A percentile compares a stretch with the other conserved stretches of the same genome.
These are phyloP conservation scores for Coccyzus lansbergi DNA, from an alignment of 2,797 vertebrate species.

Conservation along the genomic window DNA sequence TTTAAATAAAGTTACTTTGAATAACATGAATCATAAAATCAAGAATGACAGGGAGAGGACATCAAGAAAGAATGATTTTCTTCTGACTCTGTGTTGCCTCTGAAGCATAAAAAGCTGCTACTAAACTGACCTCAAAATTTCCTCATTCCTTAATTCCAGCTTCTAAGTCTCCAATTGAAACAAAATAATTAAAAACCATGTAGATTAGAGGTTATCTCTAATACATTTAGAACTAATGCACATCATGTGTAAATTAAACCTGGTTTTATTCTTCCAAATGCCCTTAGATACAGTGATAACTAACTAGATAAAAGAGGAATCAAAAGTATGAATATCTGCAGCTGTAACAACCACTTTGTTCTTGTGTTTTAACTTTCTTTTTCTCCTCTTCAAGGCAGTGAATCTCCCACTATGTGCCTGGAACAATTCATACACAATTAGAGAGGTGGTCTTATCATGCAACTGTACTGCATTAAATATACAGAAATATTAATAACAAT, in stretches of 20 bases:
- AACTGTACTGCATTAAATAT: not conserved
- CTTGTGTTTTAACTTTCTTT: not conserved
- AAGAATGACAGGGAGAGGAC: not conserved
- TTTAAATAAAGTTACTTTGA: not conserved
- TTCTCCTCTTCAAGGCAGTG: not conserved
- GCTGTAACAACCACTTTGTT: not conserved
- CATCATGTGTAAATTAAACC: not conserved
- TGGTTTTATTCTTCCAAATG: not conserved
- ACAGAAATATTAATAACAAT: not conserved
- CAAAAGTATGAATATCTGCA: not conserved
- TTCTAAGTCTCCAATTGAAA: not conserved
- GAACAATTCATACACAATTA: not conserved
- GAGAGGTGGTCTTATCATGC: not conserved
- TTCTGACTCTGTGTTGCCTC: not conserved
- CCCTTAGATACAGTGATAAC: not conserved
- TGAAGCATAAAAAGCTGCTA: not conserved
- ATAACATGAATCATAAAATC: not conserved
- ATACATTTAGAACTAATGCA: not conserved
- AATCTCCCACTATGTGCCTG: not conserved
- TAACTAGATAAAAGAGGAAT: not conserved
- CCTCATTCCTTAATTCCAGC: not conserved
- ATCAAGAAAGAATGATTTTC: not conserved
- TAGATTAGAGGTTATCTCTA: not conserved
- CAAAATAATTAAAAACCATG: not conserved
- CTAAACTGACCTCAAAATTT: not conserved